Evolutionary conservation across 2,888 invertebrate genomes (phyloP).

Genomic region (Therioaphis trifolii): DNA sequence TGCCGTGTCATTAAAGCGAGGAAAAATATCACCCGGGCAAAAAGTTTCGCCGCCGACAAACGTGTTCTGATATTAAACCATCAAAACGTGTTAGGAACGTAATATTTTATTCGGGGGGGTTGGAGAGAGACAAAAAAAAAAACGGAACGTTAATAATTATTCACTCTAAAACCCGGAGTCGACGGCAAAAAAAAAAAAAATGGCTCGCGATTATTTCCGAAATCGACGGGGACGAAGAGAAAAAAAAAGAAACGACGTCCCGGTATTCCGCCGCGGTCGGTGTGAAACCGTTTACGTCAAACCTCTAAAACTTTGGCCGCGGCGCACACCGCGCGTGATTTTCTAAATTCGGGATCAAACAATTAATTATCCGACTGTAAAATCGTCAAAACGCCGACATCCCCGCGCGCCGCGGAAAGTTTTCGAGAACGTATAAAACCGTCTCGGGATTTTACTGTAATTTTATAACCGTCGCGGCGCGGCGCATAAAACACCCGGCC

Average conservation of each 20-base stretch:
- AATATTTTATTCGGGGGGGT: too few relatives aligned
- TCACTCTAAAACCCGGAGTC: too few relatives aligned
- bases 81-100: background rate
- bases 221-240: too few relatives aligned
- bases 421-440: background rate
- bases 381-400: constrained; percentile 26
- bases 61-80: background rate
- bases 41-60: background rate
- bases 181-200: too few relatives aligned
- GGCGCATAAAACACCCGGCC: background rate
- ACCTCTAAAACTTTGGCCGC: too few relatives aligned
- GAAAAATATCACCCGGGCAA: background rate
- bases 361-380: constrained; percentile 23
- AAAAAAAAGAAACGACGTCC: too few relatives aligned
- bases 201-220: too few relatives aligned
- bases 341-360: background rate
- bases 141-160: too few relatives aligned
- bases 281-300: too few relatives aligned
- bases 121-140: too few relatives aligned
- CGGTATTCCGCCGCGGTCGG: too few relatives aligned
- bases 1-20: too few relatives aligned
- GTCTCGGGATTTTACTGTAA: background rate
- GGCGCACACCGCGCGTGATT: background rate
- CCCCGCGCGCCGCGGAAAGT: background rate
- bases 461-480: background rate